Percentiles rank a stretch among this genome's conserved stretches.
phyloP scores from a whole-genome alignment of 2,888 invertebrate genomes.

The Yponomeuta sedellus region DNA sequence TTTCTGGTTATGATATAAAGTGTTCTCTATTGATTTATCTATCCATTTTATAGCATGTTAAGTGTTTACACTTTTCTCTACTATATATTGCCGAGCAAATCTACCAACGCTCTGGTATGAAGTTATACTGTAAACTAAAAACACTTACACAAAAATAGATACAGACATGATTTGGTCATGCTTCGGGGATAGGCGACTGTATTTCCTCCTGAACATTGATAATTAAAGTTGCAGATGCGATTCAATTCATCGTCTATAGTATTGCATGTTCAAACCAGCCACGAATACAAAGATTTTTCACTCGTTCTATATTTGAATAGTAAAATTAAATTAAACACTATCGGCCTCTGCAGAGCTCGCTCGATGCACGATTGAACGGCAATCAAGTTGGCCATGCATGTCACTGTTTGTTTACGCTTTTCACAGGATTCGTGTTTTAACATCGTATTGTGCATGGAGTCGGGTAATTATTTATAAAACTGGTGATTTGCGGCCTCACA shows the following conservation, averaged over 20 bases:
- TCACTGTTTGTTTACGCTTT: background rate
- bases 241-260: too few species aligned
- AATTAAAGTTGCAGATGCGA: background rate
- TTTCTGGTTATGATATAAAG: too few species aligned
- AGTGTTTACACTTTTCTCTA: too few species aligned
- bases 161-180: background rate
- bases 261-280: too few species aligned
- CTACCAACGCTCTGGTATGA: too few species aligned
- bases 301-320: slow-evolving; percentile 2
- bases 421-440: background rate
- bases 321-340: background rate
- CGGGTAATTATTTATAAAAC: background rate
- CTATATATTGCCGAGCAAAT: too few species aligned
- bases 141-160: background rate
- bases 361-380: background rate
- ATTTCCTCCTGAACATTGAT: background rate
- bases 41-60: too few species aligned
- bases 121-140: background rate
- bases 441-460: background rate
- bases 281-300: background rate
- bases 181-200: background rate
- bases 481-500: too few species aligned
- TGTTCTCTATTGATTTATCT: too few species aligned
- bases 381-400: background rate
- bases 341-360: background rate